Percentiles rank a stretch among this genome's conserved stretches.
These are phyloP conservation scores for Tapirus terrestris DNA, from an alignment of 2,113 vertebrate genomes.

Conservation along the genomic window DNA sequence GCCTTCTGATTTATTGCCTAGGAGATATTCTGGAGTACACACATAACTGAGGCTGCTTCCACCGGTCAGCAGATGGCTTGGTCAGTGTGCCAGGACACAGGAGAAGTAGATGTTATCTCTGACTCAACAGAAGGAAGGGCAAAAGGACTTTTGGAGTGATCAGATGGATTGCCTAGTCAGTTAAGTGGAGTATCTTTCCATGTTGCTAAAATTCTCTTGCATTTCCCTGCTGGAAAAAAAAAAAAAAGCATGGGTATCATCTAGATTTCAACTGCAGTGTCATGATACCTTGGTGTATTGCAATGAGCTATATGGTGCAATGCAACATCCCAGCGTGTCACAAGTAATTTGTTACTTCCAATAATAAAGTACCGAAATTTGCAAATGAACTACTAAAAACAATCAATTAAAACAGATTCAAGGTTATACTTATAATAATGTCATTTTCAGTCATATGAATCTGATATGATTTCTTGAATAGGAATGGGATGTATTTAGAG, in stretches of 20 bases:
- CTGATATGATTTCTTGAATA: not conserved
- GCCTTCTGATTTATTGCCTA: conserved; percentile 71
- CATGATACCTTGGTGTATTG: not conserved
- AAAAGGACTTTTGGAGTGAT: conserved; percentile 63
- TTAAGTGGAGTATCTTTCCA: conserved; percentile 47
- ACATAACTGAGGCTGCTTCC: not conserved
- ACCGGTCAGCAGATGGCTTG: conserved; percentile 76
- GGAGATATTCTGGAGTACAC: conserved; percentile 1
- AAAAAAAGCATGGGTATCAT: not conserved
- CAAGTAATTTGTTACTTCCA: not conserved
- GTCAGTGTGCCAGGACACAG: conserved; percentile 63
- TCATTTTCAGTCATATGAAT: not conserved
- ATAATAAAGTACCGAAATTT: conserved; percentile 41
- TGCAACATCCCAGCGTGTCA: not conserved
- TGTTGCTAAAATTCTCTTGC: not conserved
- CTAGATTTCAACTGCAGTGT: not conserved
- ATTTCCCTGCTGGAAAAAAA: not conserved
- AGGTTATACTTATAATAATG: not conserved
- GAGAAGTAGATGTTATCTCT: conserved; percentile 61
- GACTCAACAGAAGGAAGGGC: conserved; percentile 70
- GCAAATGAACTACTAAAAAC: not conserved
- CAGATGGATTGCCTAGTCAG: conserved; percentile 63
- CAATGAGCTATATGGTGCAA: not conserved
- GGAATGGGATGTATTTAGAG: not conserved
- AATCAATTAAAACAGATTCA: not conserved